Percentiles rank a stretch among this genome's conserved stretches.
Evolutionary conservation across 2,113 vertebrate genomes (phyloP).

Genomic region (Archilochus colubris): DNA sequence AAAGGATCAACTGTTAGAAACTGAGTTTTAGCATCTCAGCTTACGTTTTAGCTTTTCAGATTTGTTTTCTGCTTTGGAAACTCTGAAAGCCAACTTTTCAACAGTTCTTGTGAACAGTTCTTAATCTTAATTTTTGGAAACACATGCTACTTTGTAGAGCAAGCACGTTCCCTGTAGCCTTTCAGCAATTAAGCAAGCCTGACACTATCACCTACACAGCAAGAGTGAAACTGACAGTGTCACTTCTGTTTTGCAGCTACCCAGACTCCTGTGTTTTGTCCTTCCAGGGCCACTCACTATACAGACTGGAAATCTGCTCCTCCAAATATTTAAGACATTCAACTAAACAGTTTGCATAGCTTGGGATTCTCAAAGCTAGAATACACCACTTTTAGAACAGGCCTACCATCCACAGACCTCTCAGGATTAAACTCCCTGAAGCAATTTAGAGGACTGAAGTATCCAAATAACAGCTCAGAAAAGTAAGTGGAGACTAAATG

Average conservation of each 20-base stretch:
- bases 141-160: not conserved
- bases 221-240: not conserved
- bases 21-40: not conserved
- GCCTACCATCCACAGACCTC: not conserved
- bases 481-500: not conserved
- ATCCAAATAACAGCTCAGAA: not conserved
- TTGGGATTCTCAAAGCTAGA: slow-evolving; percentile 6
- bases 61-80: not conserved
- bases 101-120: not conserved
- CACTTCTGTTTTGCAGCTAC: not conserved
- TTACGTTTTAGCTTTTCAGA: not conserved
- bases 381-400: not conserved
- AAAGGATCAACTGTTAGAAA: not conserved
- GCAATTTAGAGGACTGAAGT: not conserved
- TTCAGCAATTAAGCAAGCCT: not conserved
- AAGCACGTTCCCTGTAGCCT: not conserved
- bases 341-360: not conserved
- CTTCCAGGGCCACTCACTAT: not conserved
- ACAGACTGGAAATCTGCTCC: not conserved
- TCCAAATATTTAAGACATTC: not conserved
- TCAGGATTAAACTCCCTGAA: not conserved
- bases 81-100: not conserved
- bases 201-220: not conserved
- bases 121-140: not conserved
- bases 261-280: not conserved